These are phyloP conservation scores for Xenopus tropicalis DNA, from an alignment of 2,113 vertebrate genomes.

Conservation along the genomic window DNA sequence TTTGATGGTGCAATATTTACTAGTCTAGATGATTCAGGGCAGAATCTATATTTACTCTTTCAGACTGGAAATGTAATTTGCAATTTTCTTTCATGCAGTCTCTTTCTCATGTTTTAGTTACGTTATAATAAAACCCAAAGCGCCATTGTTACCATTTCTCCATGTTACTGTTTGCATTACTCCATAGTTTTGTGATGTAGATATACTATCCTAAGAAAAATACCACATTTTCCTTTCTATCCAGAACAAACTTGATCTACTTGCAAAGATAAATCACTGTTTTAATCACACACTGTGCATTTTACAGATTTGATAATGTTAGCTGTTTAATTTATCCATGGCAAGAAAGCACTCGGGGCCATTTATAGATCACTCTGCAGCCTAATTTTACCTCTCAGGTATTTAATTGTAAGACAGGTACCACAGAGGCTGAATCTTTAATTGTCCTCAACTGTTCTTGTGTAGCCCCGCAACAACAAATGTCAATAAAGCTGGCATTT, in stretches of 20 bases:
- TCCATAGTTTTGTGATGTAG: too few species aligned
- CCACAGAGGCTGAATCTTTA: conserved; percentile 23
- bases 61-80: too few species aligned
- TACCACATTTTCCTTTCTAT: too few species aligned
- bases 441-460: conserved; percentile 27
- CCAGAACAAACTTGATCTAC: neutral
- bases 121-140: too few species aligned
- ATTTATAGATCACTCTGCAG: conserved; percentile 7
- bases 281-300: neutral
- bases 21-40: too few species aligned
- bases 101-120: too few species aligned
- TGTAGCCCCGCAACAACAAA: conserved; percentile 7
- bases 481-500: conserved; percentile 32
- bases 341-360: neutral
- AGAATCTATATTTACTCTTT: too few species aligned
- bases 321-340: conserved; percentile 1
- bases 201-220: too few species aligned
- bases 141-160: too few species aligned
- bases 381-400: conserved; percentile 1
- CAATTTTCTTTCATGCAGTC: too few species aligned
- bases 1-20: too few species aligned
- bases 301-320: neutral
- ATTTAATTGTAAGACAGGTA: conserved; percentile 21
- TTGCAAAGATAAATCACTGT: neutral
- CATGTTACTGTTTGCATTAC: too few species aligned